Evolutionary conservation across 1,140 invertebrate genomes (phyloP).

Genomic region (Pseudomyrmex pallidus): DNA sequence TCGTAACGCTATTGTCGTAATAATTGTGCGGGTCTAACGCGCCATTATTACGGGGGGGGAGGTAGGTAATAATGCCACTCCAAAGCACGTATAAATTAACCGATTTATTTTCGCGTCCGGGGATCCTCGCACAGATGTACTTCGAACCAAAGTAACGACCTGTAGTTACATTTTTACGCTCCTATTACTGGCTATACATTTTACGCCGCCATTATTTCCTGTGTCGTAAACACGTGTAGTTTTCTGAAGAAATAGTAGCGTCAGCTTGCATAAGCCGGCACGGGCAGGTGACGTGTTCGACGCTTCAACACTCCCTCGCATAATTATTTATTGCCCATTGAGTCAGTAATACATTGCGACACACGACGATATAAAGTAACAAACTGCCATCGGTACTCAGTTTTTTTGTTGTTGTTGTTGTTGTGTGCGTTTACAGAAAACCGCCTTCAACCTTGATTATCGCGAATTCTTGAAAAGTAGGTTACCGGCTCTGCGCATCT

Average conservation of each 20-base stretch:
- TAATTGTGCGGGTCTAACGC: not conserved
- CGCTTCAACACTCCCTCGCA: slow-evolving; percentile 36
- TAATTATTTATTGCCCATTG: slow-evolving; percentile 63
- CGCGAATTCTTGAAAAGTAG: not conserved
- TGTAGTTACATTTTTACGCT: slow-evolving; percentile 28
- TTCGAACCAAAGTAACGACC: slow-evolving; percentile 8
- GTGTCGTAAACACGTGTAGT: slow-evolving; percentile 45
- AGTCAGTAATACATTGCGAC: slow-evolving; percentile 17
- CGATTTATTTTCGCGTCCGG: too few species aligned
- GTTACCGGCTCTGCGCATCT: too few species aligned
- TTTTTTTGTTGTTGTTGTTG: not conserved
- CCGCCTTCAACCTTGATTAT: not conserved
- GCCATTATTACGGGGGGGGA: too few species aligned
- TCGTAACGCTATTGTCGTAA: not conserved
- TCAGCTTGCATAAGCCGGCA: slow-evolving; percentile 46
- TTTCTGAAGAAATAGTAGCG: slow-evolving; percentile 45
- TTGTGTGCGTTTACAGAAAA: not conserved
- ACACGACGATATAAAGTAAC: not conserved
- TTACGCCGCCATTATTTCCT: slow-evolving; percentile 25
- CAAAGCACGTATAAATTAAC: too few species aligned
- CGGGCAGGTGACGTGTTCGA: slow-evolving; percentile 26
- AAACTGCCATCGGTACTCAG: not conserved
- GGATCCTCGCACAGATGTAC: not conserved
- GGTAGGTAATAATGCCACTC: too few species aligned
- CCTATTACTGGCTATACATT: slow-evolving; percentile 36